Conservation (phyloP, 2,113 vertebrate genomes). For the Manacus vitellinus region DNA sequence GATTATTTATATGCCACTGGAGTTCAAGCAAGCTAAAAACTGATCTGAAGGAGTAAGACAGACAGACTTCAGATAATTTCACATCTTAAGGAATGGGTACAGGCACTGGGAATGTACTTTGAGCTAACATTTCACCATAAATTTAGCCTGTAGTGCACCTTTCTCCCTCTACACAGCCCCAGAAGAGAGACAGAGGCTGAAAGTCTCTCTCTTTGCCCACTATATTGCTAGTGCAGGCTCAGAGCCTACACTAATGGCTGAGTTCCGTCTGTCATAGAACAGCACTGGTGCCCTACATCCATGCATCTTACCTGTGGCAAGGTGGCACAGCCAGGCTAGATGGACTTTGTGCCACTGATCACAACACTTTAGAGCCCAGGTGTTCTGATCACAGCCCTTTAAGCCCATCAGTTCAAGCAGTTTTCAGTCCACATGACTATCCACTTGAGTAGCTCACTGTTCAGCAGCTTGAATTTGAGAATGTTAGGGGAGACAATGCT, state of each 20-base stretch:
- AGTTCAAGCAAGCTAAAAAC: background rate
- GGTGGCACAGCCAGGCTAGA: background rate
- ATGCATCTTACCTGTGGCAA: background rate
- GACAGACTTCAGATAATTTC: background rate
- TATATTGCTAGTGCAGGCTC: background rate
- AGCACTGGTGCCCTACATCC: background rate
- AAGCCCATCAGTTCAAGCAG: background rate
- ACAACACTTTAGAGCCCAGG: background rate
- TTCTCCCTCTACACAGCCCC: background rate
- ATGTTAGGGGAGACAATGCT: background rate
- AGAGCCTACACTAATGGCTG: background rate
- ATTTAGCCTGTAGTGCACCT: background rate
- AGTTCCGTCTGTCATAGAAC: background rate
- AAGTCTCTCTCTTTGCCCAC: background rate
- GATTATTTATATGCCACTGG: background rate
- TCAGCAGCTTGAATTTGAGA: background rate
- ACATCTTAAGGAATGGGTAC: background rate
- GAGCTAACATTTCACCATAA: background rate
- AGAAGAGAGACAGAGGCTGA: background rate
- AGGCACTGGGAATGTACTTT: background rate
- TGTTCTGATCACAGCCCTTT: background rate
- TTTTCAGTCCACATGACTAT: background rate
- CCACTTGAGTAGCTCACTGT: rapidly evolving
- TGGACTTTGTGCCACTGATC: background rate
- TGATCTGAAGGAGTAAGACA: background rate